Percentiles rank a stretch among this genome's conserved stretches.
Evolutionary conservation across 2,888 invertebrate species (phyloP).

Genomic region (Acanthacorydalis orientalis): DNA sequence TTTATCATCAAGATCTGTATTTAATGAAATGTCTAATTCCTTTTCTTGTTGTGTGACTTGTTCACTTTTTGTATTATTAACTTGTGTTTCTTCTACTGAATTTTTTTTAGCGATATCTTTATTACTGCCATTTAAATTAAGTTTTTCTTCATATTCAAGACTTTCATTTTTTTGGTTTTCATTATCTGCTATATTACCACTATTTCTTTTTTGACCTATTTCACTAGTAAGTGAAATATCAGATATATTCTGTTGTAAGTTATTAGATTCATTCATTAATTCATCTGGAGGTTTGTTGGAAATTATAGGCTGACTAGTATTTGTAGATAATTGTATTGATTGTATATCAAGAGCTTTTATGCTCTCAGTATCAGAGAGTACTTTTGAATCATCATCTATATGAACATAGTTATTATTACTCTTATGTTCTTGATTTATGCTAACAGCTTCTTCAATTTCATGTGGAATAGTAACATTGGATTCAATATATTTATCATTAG

Average conservation of each 20-base stretch:
- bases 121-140: conserved; percentile 4
- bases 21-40: not conserved
- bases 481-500: conserved; percentile 2
- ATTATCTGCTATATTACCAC: not conserved
- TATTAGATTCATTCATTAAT: not conserved
- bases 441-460: not conserved
- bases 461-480: not conserved
- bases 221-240: conserved; percentile 2
- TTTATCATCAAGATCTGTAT: not conserved
- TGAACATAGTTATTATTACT: not conserved
- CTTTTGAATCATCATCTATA: too few species aligned
- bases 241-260: not conserved
- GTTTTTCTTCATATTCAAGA: not conserved
- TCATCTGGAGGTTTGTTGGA: not conserved
- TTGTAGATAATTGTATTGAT: not conserved
- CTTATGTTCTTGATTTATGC: not conserved
- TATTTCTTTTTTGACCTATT: conserved; percentile 1
- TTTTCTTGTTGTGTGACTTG: not conserved
- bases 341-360: not conserved
- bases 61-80: not conserved
- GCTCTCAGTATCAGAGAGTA: too few species aligned
- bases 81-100: not conserved
- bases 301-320: not conserved
- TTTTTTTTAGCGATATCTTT: not conserved
- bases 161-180: not conserved